A percentile compares a stretch with the other conserved stretches of the same genome.
Evolutionary conservation across 2,888 invertebrate genomes (phyloP).

Genomic region (Cerastis leucographa): DNA sequence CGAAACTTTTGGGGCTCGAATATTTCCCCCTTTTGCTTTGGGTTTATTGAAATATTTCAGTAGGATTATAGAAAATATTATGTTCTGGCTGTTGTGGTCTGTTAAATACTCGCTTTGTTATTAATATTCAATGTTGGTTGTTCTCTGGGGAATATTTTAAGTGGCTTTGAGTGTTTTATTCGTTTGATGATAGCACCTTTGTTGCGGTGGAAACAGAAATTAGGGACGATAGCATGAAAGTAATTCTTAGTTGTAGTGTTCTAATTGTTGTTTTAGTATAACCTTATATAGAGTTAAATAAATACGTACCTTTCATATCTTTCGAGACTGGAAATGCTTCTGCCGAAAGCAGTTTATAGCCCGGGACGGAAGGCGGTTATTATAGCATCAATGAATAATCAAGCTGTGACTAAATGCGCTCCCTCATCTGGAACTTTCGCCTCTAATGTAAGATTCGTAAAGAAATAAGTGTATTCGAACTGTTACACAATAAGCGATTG

Average conservation of each 20-base stretch:
- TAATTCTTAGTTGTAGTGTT: constrained; percentile 3
- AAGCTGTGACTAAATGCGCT: no score
- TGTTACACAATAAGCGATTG: no score
- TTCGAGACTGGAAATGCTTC: no score
- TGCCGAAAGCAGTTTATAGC: no score
- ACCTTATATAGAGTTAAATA: no score
- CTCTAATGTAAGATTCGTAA: no score
- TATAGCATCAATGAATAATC: no score
- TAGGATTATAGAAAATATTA: constrained; percentile 53
- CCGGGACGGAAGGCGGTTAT: no score
- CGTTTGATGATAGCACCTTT: constrained; percentile 41
- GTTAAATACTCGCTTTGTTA: constrained; percentile 43
- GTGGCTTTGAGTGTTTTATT: constrained; percentile 14
- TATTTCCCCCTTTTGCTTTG: constrained; percentile 62
- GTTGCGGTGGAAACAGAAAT: constrained; percentile 28
- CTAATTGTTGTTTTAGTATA: neutral
- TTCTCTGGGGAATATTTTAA: constrained; percentile 31
- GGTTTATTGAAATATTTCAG: constrained; percentile 68
- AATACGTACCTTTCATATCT: no score
- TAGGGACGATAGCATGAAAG: neutral
- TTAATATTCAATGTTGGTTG: constrained; percentile 36
- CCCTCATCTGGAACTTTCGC: no score
- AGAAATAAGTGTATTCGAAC: no score
- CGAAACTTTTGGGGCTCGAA: constrained; percentile 62
- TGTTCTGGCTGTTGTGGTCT: constrained; percentile 56